Evolutionary conservation across 2,113 vertebrate species (phyloP).

Genomic region (Scalopus aquaticus): DNA sequence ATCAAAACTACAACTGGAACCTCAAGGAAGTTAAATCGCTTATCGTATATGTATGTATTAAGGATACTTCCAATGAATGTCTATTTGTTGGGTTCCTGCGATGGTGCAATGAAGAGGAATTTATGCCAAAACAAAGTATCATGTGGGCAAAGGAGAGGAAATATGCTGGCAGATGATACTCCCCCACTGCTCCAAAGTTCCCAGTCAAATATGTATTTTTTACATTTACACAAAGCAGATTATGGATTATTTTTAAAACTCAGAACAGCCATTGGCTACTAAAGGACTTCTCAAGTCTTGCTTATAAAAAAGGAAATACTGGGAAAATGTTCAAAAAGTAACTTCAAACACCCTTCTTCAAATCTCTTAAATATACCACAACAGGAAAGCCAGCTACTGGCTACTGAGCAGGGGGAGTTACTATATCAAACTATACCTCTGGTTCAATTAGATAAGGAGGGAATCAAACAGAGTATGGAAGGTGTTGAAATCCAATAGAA

Average conservation of each 20-base stretch:
- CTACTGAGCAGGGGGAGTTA: conserved; percentile 70
- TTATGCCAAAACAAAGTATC: neutral
- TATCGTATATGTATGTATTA: neutral
- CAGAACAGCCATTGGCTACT: neutral
- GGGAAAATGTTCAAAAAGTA: neutral
- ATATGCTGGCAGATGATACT: neutral
- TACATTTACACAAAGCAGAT: conserved; percentile 34
- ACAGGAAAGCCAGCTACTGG: conserved; percentile 59
- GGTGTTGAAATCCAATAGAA: neutral
- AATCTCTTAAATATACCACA: conserved; percentile 74
- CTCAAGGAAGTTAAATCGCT: neutral
- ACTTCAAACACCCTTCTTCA: conserved; percentile 52
- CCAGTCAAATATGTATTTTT: neutral
- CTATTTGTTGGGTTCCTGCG: neutral
- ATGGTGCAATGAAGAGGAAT: neutral
- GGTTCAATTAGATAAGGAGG: conserved; percentile 69
- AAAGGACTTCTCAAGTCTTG: neutral
- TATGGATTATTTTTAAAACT: neutral
- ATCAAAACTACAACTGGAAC: neutral
- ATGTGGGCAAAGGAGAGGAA: neutral
- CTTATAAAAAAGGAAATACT: neutral
- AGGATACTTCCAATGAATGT: neutral
- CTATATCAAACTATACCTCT: conserved; percentile 59
- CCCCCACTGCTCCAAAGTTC: neutral
- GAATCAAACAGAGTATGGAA: conserved; percentile 26